These are phyloP conservation scores for Drosophila engyochracea DNA, from an alignment of 2,888 invertebrate species.

Conservation along the genomic window DNA sequence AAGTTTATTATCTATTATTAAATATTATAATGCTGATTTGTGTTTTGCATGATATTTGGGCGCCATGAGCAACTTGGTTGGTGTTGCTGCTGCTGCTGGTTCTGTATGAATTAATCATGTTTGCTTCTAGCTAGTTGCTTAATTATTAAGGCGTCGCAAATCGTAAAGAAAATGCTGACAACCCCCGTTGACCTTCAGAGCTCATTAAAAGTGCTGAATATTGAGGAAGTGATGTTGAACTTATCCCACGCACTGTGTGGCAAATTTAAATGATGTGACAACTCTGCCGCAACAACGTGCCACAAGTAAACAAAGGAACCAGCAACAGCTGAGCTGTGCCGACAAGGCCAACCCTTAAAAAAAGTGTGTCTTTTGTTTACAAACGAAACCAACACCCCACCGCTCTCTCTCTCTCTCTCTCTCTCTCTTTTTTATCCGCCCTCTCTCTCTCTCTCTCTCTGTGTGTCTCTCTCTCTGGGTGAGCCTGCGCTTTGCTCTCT, in stretches of 20 bases:
- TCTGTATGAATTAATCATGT: conserved; percentile 42
- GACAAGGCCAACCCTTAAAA: conserved; percentile 55
- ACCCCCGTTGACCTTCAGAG: conserved; percentile 60
- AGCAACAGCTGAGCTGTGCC: conserved; percentile 49
- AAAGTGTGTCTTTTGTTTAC: conserved; percentile 61
- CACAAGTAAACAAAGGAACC: conserved; percentile 47
- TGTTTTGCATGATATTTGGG: conserved; percentile 58
- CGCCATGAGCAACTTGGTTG: conserved; percentile 52
- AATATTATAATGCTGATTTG: conserved; percentile 16
- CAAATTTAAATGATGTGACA: conserved; percentile 2
- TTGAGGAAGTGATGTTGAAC: conserved; percentile 42
- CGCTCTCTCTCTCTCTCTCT: not conserved
- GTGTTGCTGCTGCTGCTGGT: conserved; percentile 33
- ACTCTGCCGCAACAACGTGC: conserved; percentile 19
- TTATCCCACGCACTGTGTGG: conserved; percentile 50
- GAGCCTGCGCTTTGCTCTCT: conserved; percentile 14
- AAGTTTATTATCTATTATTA: conserved; percentile 10
- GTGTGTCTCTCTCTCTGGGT: conserved; percentile 9
- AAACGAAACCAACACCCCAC: conserved; percentile 29
- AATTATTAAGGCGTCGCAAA: conserved; percentile 50
- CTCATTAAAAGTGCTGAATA: conserved; percentile 39
- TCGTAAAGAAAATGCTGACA: conserved; percentile 43
- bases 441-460: not conserved
- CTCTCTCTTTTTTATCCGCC: conserved; percentile 50
- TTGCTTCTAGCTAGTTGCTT: conserved; percentile 22